Conservation (phyloP, 2,113 vertebrate species). For the Hipposideros armiger region DNA sequence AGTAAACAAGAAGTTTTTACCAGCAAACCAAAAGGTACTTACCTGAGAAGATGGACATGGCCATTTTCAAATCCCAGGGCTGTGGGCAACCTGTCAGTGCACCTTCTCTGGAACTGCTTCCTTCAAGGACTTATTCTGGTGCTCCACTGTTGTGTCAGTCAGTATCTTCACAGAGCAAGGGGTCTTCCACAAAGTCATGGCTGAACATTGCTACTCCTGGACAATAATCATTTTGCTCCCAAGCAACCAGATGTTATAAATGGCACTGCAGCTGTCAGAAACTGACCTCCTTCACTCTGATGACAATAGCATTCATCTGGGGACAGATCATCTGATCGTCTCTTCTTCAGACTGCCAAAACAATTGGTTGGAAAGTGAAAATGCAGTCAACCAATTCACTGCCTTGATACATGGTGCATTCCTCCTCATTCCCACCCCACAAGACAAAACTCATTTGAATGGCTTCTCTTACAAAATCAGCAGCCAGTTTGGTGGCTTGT, state of each 20-base stretch:
- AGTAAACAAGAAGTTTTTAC: background rate
- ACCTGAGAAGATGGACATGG: background rate
- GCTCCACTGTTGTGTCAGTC: background rate
- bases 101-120: background rate
- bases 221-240: background rate
- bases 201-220: background rate
- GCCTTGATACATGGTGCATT: background rate
- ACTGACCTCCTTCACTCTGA: background rate
- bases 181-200: background rate
- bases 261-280: background rate
- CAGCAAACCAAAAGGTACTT: background rate
- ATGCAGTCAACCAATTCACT: background rate
- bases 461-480: background rate
- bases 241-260: constrained; percentile 2
- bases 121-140: background rate
- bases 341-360: constrained; percentile 9
- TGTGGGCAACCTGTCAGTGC: background rate
- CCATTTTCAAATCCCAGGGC: background rate
- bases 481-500: background rate
- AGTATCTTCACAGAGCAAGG: background rate
- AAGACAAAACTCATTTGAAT: background rate
- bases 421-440: background rate
- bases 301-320: background rate
- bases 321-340: background rate
- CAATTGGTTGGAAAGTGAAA: background rate